phyloP scores from a whole-genome alignment of 2,888 invertebrate species.

The Drosophila nr. perissopoda region DNA sequence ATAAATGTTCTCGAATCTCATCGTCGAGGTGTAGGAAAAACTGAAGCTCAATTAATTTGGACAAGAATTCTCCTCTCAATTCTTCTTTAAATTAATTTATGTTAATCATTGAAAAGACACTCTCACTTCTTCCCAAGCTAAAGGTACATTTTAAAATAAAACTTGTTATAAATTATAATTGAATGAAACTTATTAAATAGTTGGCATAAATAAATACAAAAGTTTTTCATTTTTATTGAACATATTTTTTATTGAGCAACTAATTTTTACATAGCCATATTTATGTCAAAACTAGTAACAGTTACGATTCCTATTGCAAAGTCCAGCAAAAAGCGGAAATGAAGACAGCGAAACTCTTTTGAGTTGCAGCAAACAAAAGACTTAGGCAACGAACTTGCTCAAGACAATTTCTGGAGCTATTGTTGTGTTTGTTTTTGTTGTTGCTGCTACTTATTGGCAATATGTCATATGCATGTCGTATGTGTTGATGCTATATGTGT shows the following conservation, averaged over 20 bases:
- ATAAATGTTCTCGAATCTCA: not conserved
- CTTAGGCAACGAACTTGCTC: constrained; percentile 63
- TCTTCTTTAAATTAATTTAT: not conserved
- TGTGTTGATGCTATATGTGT: constrained; percentile 15
- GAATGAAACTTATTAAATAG: not conserved
- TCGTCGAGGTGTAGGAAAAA: not conserved
- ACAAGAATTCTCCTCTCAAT: not conserved
- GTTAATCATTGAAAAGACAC: not conserved
- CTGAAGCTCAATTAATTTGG: not conserved
- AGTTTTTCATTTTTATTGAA: not conserved
- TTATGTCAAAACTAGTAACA: not conserved
- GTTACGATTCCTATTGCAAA: not conserved
- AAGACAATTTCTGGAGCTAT: constrained; percentile 19
- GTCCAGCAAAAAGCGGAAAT: not conserved
- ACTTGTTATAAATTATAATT: not conserved
- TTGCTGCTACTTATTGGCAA: constrained; percentile 35
- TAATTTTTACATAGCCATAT: not conserved
- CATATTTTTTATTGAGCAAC: not conserved
- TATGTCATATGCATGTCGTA: constrained; percentile 58
- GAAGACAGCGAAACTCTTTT: not conserved
- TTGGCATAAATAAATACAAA: not conserved
- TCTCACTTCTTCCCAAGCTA: not conserved
- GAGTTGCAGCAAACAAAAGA: constrained; percentile 41
- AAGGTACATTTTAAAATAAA: not conserved
- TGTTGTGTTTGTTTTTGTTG: constrained; percentile 13